Evolutionary conservation across 1,140 invertebrate species (phyloP).

Genomic region (Monomorium pharaonis): DNA sequence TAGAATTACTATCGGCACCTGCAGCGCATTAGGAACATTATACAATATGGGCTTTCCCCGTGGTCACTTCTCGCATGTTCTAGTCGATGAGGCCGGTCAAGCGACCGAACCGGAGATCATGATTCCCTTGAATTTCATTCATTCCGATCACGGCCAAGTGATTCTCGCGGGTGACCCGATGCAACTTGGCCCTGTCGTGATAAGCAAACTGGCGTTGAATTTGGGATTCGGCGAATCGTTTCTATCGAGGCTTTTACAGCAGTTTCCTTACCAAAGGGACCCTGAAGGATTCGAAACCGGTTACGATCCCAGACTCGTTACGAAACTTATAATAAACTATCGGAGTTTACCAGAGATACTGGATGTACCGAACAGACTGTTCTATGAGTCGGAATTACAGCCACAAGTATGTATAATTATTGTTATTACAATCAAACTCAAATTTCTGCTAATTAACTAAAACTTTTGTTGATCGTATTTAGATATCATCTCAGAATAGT

Average conservation of each 20-base stretch:
- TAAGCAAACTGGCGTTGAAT: constrained; percentile 87
- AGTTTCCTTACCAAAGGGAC: constrained; percentile 89
- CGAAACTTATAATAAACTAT: constrained; percentile 91
- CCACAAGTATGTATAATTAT: constrained; percentile 82
- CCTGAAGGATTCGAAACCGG: constrained; percentile 85
- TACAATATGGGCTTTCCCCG: constrained; percentile 88
- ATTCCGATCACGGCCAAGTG: constrained; percentile 87
- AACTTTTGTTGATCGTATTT: background rate
- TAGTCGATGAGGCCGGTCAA: constrained; percentile 97
- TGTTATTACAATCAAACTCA: background rate
- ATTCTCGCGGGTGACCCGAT: constrained; percentile 96
- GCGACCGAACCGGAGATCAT: constrained; percentile 95
- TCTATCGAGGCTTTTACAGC: constrained; percentile 89
- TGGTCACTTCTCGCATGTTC: constrained; percentile 94
- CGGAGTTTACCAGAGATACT: constrained; percentile 93
- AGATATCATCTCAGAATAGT: constrained; percentile 71
- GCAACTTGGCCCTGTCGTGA: constrained; percentile 94
- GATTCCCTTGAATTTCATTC: constrained; percentile 88
- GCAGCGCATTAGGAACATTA: constrained; percentile 89
- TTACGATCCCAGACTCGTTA: constrained; percentile 90
- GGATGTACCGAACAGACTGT: constrained; percentile 90
- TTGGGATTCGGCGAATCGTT: constrained; percentile 90
- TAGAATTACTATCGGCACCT: constrained; percentile 94
- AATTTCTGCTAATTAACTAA: background rate
- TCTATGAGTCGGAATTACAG: constrained; percentile 92